Percentiles rank a stretch among this genome's conserved stretches.
Conservation (phyloP, 2,113 vertebrate genomes). For the Antigone vipio region DNA sequence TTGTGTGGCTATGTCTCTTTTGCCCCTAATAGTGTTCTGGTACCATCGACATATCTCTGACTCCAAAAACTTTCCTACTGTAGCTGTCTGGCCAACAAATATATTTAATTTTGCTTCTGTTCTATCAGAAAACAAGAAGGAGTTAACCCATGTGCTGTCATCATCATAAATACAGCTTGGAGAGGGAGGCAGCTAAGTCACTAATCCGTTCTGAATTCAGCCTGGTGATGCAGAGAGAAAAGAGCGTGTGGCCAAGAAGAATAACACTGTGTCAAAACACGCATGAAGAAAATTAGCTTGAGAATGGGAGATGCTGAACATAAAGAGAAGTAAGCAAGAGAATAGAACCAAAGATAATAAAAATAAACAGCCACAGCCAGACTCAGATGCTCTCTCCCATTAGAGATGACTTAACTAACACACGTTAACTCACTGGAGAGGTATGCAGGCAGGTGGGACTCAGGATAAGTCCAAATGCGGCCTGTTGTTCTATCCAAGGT, state of each 20-base stretch:
- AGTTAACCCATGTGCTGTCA: conserved; percentile 17
- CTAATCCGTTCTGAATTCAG: conserved; percentile 12
- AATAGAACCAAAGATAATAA: not conserved
- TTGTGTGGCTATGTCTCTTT: not conserved
- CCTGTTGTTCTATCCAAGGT: not conserved
- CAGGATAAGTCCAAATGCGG: not conserved
- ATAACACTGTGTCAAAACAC: not conserved
- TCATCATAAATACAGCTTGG: not conserved
- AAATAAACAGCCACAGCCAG: not conserved
- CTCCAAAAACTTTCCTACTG: not conserved
- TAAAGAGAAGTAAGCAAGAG: not conserved
- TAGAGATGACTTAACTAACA: not conserved
- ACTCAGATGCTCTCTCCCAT: not conserved
- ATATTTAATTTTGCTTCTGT: not conserved
- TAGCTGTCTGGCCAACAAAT: not conserved
- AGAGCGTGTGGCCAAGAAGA: not conserved
- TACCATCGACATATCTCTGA: not conserved
- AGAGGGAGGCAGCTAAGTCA: not conserved
- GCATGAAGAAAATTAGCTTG: not conserved
- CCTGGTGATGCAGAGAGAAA: not conserved
- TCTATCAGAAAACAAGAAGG: conserved; percentile 21
- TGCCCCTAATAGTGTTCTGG: not conserved
- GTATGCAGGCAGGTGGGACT: not conserved
- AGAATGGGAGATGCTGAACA: not conserved
- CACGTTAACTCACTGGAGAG: not conserved